Conservation (phyloP, 2,113 vertebrate species). For the Calidris pugnax region DNA sequence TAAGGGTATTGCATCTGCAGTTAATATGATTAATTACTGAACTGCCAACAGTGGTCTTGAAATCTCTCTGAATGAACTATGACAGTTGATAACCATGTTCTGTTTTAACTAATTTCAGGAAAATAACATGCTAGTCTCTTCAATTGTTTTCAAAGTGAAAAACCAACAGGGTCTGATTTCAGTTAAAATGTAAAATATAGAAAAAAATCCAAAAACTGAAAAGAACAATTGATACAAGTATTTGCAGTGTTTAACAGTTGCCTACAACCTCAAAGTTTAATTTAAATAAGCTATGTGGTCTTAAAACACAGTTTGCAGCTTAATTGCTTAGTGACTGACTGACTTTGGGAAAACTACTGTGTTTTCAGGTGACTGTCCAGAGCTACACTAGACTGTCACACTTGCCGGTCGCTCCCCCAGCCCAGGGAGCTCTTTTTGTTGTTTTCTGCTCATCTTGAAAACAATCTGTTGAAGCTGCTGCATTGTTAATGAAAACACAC, state of each 20-base stretch:
- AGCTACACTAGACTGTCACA: neutral
- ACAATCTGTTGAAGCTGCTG: constrained; percentile 5
- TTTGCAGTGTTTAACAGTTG: neutral
- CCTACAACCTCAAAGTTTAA: neutral
- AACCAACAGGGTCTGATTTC: neutral
- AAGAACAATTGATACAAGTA: neutral
- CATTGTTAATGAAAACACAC: constrained; percentile 42
- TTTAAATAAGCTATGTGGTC: neutral
- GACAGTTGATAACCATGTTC: neutral
- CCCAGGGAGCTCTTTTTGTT: neutral
- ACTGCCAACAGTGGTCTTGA: neutral
- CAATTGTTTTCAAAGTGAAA: neutral
- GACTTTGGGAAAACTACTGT: neutral
- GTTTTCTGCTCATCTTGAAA: constrained; percentile 24
- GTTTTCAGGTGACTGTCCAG: neutral
- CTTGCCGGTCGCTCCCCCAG: neutral
- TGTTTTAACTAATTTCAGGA: neutral
- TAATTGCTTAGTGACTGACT: neutral
- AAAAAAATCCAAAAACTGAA: neutral
- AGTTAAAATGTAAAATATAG: neutral
- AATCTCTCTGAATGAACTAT: neutral
- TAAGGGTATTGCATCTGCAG: neutral
- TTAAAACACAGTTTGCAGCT: neutral
- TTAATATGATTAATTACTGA: constrained; percentile 16
- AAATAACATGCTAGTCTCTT: neutral